Conservation (phyloP, 2,797 vertebrate genomes). For the Danio choprae region DNA sequence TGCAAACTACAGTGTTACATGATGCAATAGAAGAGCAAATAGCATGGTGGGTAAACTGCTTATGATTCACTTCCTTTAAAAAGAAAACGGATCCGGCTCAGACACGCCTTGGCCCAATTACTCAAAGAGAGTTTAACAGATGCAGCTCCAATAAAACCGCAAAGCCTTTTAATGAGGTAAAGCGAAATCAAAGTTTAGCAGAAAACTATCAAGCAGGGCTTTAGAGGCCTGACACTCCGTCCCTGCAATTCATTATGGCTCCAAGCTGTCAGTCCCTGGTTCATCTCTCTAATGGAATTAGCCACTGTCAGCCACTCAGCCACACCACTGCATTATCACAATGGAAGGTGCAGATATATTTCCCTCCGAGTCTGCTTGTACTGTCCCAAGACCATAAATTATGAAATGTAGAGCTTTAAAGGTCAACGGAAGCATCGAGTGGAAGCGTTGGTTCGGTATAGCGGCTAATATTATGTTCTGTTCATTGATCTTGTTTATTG, state of each 20-base stretch:
- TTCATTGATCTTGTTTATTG: conserved; percentile 57
- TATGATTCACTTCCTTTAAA: conserved; percentile 16
- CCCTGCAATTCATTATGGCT: conserved; percentile 83
- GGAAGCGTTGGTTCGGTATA: not conserved
- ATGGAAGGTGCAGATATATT: conserved; percentile 81
- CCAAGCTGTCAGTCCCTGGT: conserved; percentile 82
- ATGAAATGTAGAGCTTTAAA: conserved; percentile 61
- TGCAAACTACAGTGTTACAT: not conserved
- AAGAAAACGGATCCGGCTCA: conserved; percentile 9
- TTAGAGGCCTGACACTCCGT: conserved; percentile 77
- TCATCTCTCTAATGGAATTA: conserved; percentile 87
- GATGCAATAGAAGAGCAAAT: not conserved
- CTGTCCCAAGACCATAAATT: conserved; percentile 76
- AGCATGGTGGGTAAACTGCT: not conserved
- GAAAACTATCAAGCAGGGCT: conserved; percentile 51
- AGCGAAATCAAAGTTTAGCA: conserved; percentile 69
- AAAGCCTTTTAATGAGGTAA: conserved; percentile 75
- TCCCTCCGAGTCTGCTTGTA: conserved; percentile 77
- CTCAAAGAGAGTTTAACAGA: conserved; percentile 66
- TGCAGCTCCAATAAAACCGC: conserved; percentile 67
- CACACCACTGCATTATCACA: conserved; percentile 78
- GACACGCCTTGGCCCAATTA: conserved; percentile 19
- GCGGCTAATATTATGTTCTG: conserved; percentile 38
- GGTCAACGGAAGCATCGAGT: conserved; percentile 64
- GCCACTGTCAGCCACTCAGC: conserved; percentile 73